These are phyloP conservation scores for Hyperopisus bebe DNA, from an alignment of 2,113 vertebrate species.

Conservation along the genomic window DNA sequence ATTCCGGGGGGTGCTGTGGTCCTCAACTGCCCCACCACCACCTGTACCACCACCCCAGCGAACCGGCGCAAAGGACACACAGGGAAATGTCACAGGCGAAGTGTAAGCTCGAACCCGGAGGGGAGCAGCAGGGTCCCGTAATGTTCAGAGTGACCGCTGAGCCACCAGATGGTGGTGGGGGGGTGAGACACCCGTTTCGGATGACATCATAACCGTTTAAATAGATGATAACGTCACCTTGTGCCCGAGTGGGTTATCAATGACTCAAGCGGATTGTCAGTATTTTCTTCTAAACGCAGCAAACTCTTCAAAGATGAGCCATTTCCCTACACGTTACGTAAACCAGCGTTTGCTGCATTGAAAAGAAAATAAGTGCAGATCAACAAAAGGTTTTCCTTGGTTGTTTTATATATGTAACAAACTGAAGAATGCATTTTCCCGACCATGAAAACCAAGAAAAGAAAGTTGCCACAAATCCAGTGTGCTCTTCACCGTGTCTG, in stretches of 20 bases:
- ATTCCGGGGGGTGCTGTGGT: background rate
- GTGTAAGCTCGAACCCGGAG: background rate
- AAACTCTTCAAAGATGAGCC: background rate
- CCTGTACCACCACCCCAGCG: background rate
- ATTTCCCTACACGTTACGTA: background rate
- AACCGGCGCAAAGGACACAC: background rate
- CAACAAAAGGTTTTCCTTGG: background rate
- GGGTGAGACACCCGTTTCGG: background rate
- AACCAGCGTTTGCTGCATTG: background rate
- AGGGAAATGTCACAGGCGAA: background rate
- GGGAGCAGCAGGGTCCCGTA: background rate
- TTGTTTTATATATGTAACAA: background rate
- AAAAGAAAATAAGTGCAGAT: background rate
- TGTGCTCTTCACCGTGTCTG: background rate
- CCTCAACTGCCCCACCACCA: background rate
- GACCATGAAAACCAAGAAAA: background rate
- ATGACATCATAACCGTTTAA: slow-evolving; percentile 9
- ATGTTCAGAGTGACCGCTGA: background rate
- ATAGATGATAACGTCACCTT: background rate
- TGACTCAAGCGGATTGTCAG: background rate
- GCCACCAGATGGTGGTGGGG: slow-evolving; percentile 7
- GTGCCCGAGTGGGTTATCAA: background rate
- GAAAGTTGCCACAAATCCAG: background rate
- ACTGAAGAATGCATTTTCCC: background rate
- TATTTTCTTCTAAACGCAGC: background rate